Evolutionary conservation across 2,797 vertebrate species (phyloP), one percentile per base, ranked within the genome.

Genomic region (Megaceryle alcyon): DNA sequence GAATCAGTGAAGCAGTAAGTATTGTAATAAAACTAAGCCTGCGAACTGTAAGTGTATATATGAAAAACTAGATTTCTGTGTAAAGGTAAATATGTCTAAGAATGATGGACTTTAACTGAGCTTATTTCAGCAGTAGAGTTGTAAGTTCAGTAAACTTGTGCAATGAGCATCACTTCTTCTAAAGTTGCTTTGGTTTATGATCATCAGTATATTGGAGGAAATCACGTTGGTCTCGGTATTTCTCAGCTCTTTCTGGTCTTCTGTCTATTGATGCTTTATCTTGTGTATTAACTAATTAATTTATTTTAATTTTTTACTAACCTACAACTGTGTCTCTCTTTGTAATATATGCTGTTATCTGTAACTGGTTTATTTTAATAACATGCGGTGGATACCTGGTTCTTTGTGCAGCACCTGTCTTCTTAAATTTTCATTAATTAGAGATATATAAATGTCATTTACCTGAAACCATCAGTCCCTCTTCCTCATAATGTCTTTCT

Each of bases 1-100:
- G 63, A 82, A 71, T 86, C 90, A 73, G 69, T 93, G 82, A 84
- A 95, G 64, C 76, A 88, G 95, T 96, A 96, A 96, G 96, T 97
- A 97, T n/a, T 54, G 10, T 60, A 73, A 81, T 66, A 83, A 60
- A 82, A 84, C 29, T 70, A 68, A 82, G 18, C 23, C 64, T 84
- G 19, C 3, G 2, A 73, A 64, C 29, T 92, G 2, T 60, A 35
- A 56, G 6, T 43, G 6, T 54, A 1, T 90, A 44, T 80, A 19
- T 69, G 4, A 78, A 59, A 81, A 72, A 60, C 13, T 9, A 59
- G 35, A 33, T 91, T 85, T 91, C 35, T 87, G 0, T 60, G 14
- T 68, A 53, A 85, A 82, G 41, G 28, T 25, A 81, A 73, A 61
- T 57, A 4, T 72, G 12, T 75, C 0, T 1, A 35, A 64, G 35